Conservation (phyloP, 53 echinoderm and acorn worm genomes). For the Temnopleurus reevesii region DNA sequence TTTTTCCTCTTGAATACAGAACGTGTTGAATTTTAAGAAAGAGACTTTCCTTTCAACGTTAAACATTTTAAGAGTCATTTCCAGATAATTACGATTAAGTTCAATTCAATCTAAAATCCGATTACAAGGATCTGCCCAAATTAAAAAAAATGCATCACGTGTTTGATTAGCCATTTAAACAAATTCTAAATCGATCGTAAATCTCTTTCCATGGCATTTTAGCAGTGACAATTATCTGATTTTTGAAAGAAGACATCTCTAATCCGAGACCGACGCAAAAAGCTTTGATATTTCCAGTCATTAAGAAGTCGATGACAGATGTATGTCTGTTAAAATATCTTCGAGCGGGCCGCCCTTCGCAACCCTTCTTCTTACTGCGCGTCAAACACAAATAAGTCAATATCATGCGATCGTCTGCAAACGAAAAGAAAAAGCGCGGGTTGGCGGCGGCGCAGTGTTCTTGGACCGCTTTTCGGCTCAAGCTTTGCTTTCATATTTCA, state of each 20-base stretch:
- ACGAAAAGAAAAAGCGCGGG: background rate
- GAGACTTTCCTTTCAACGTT: too few species aligned
- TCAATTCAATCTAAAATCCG: too few species aligned
- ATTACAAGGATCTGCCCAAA: too few species aligned
- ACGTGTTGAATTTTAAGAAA: too few species aligned
- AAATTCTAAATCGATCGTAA: too few species aligned
- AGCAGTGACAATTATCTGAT: too few species aligned
- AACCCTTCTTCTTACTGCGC: background rate
- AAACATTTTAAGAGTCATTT: too few species aligned
- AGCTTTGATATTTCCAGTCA: slow-evolving; percentile 1
- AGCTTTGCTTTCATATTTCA: slow-evolving; percentile 18
- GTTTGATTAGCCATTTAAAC: too few species aligned
- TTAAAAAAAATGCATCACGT: too few species aligned
- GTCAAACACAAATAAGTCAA: slow-evolving; percentile 57
- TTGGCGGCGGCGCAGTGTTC: background rate
- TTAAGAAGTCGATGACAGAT: slow-evolving; percentile 59
- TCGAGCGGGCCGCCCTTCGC: slow-evolving; percentile 14
- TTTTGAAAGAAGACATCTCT: background rate
- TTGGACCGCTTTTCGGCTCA: slow-evolving; percentile 3
- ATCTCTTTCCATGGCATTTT: too few species aligned
- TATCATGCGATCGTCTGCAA: slow-evolving; percentile 44
- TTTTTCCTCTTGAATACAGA: too few species aligned
- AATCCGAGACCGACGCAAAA: background rate
- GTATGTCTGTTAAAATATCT: slow-evolving; percentile 29
- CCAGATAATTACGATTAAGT: too few species aligned